Conservation (phyloP, 2,113 vertebrate genomes). For the Plecotus auritus region DNA sequence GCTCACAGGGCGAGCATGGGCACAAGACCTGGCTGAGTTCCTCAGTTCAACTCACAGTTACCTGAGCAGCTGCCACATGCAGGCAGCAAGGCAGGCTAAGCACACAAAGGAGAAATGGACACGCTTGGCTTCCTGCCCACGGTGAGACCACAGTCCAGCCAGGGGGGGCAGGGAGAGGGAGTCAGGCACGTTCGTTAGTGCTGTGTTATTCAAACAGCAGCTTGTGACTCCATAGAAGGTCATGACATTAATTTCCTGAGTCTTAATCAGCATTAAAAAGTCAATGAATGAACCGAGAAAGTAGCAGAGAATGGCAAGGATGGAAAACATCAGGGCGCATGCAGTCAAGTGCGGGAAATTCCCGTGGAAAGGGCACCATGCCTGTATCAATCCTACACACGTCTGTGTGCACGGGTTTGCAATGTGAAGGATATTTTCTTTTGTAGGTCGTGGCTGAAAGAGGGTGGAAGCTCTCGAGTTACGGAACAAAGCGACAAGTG, state of each 20-base stretch:
- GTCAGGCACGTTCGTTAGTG: not conserved
- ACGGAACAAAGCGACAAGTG: not conserved
- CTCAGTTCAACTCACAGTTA: not conserved
- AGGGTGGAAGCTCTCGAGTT: not conserved
- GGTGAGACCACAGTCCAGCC: not conserved
- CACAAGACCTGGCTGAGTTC: not conserved
- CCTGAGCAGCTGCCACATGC: not conserved
- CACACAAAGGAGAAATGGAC: not conserved
- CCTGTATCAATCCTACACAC: no score
- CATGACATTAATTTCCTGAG: not conserved
- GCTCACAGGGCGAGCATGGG: rapidly evolving
- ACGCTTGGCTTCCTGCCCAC: not conserved
- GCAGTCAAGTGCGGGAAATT: not conserved
- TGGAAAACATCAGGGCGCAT: not conserved
- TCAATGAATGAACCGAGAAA: not conserved
- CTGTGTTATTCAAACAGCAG: not conserved
- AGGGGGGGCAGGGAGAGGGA: rapidly evolving
- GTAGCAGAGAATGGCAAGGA: not conserved
- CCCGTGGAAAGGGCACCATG: rapidly evolving
- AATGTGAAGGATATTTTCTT: not conserved
- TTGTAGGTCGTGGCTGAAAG: not conserved
- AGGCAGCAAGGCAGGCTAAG: not conserved
- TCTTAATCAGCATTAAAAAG: not conserved
- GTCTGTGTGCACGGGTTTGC: not conserved
- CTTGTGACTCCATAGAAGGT: not conserved